Evolutionary conservation across 2,797 vertebrate species (phyloP), one percentile per base, ranked within the genome.

Genomic region (Melanogrammus aeglefinus): DNA sequence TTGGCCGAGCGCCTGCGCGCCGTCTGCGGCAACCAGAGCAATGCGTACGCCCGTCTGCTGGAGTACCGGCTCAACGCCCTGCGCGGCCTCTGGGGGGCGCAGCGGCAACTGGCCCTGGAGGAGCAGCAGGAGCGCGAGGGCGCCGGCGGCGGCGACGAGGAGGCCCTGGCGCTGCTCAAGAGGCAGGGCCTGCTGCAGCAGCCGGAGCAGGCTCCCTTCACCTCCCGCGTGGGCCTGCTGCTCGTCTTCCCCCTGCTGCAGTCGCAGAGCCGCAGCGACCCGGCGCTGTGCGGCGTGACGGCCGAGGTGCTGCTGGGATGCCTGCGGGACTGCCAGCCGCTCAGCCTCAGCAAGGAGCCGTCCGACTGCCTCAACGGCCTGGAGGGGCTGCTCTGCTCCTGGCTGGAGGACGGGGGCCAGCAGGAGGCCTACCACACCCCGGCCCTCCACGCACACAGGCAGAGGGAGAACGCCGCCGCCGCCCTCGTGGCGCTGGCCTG

Each of bases 21-120:
- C 0, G 95, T 99, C 69, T 99, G 98, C n/a, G 98, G 97, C 4
- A 99, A 99, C 88, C 98, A 99, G 94, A 99, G 98, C 92, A 99
- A 99, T 1, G 98, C 98, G 1, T 99, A 99, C 0, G 97, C 98
- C 1, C 96, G 97, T 9, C 94, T 99, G 76, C 92, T 99, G 84
- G 97, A 99, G 84, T 99, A 99, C 88, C 96, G 98, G 7, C 95
- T 99, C 71, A 99, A 99, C 6, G 97, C 98, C 0, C 86, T 99
- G 86, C 96, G 98, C 0, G 98, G 98, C 73, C 95, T 99, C 79
- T 99, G 98, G 98, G 97, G 96, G 4, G 98, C 97, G 5, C 98
- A 99, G 91, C 96, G 97, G 75, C 95, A 95, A 89, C 88, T 95
- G 80, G 93, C 94, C 82, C 83, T 95, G 88, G 95, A 95, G 89